Evolutionary conservation across 2,113 vertebrate species (phyloP).

Genomic region (Okapia johnstoni): DNA sequence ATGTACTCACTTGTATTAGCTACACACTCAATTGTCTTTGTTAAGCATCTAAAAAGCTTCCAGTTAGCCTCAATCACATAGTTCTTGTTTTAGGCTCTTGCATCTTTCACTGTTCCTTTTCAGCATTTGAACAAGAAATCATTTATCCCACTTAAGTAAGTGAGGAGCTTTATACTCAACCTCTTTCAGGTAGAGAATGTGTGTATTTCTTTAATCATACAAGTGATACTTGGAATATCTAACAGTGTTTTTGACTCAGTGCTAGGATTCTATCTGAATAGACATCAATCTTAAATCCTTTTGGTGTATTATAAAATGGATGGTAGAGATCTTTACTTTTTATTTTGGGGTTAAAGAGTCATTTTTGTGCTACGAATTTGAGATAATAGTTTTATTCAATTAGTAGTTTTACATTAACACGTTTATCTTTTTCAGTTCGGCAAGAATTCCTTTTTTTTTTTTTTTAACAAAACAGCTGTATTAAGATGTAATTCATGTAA

Average conservation of each 20-base stretch:
- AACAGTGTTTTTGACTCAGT: neutral
- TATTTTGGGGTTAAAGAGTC: neutral
- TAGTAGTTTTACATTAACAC: neutral
- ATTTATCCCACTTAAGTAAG: neutral
- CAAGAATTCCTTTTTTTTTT: neutral
- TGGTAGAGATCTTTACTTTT: neutral
- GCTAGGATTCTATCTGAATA: neutral
- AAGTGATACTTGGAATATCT: neutral
- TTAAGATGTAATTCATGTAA: neutral
- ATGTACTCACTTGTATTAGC: neutral
- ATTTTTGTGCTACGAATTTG: neutral
- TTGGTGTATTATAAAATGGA: neutral
- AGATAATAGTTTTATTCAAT: neutral
- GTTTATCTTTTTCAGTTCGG: neutral
- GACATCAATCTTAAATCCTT: neutral
- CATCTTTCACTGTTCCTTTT: neutral
- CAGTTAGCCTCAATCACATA: neutral
- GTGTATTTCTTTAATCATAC: neutral
- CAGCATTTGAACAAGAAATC: neutral
- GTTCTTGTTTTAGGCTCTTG: neutral
- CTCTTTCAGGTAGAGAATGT: neutral
- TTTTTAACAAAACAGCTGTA: neutral
- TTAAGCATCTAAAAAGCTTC: neutral
- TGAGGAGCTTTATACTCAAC: neutral
- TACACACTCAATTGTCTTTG: neutral